Percentiles rank a stretch among this genome's conserved stretches.
Conservation (phyloP, 1,140 invertebrate genomes). For the Stegodyphus mimosarum region DNA sequence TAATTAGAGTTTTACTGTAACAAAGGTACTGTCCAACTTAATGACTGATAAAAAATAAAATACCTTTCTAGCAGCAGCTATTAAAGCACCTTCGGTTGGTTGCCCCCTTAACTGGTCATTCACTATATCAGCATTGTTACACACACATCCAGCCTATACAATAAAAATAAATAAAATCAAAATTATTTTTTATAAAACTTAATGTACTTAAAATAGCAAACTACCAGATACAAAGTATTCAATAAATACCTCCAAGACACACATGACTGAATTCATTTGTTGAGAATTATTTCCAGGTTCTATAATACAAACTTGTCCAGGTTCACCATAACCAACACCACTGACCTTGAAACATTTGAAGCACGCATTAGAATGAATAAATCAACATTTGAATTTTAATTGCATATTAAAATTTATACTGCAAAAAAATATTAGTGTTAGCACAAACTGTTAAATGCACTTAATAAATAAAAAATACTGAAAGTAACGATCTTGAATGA, state of each 20-base stretch:
- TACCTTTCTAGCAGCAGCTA: conserved; percentile 90
- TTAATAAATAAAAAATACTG: no score
- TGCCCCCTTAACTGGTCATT: conserved; percentile 87
- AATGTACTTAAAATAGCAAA: not conserved
- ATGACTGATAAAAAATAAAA: not conserved
- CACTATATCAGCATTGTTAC: conserved; percentile 95
- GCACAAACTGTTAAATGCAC: no score
- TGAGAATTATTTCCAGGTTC: conserved; percentile 77
- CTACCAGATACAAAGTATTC: not conserved
- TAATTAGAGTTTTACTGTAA: no score
- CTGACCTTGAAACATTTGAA: conserved; percentile 70
- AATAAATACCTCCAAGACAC: conserved; percentile 74
- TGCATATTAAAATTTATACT: no score
- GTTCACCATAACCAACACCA: conserved; percentile 91
- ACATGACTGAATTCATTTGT: conserved; percentile 74
- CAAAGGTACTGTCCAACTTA: not conserved
- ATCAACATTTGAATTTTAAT: no score
- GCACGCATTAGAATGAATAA: no score
- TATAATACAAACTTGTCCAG: conserved; percentile 83
- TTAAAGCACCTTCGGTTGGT: conserved; percentile 96
- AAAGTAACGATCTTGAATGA: no score
- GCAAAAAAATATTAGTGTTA: no score
- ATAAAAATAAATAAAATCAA: not conserved
- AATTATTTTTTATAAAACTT: not conserved
- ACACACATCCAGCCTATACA: conserved; percentile 82